Evolutionary conservation across 1,140 invertebrate genomes (phyloP), one percentile per base, ranked within the genome.

Genomic region (Delia radicum): DNA sequence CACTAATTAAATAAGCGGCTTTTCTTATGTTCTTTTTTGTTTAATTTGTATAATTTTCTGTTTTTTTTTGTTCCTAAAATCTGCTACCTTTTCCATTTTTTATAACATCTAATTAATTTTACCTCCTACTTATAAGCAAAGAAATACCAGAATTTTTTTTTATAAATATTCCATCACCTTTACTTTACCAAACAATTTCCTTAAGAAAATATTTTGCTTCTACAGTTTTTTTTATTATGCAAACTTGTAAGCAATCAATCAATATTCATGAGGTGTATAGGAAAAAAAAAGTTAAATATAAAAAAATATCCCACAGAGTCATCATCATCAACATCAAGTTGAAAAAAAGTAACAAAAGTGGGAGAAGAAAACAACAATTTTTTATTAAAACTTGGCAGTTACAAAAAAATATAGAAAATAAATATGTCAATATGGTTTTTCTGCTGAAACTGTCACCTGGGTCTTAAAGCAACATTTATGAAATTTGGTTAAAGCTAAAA

Each of bases 191-290:
- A 31, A 3, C 65, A 55, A 55, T 55, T 55, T 69, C 29, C n/a
- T 69, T 33, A 37, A 33, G 65, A 69, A 69, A 33, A 33, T 29
- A 12, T 69, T 69, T 69, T 28, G 1, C 62, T 13, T 12, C 21
- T 69, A 69, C 29, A n/a, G n/a, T 24, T 33, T 28, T 3, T 69
- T 65, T 69, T 69, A 69, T 69, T 69, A 69, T 69, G 29, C 65
- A 31, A 69, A 69, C 29, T 69, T 69, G 65, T 69, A 69, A 69
- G 65, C 65, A 69, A 69, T 69, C 65, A 69, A 69, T 69, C 65
- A 69, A 69, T 69, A 69, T 69, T 69, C 65, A 69, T 69, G 65
- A 69, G 37, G 65, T 33, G 31, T 28, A 69, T 69, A 69, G 24
- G 18, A 55, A 55, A 55, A 55, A 55, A 55, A 55, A 55, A 0